phyloP scores from a whole-genome alignment of 2,797 vertebrate genomes.

The Ctenopoma kingsleyae region DNA sequence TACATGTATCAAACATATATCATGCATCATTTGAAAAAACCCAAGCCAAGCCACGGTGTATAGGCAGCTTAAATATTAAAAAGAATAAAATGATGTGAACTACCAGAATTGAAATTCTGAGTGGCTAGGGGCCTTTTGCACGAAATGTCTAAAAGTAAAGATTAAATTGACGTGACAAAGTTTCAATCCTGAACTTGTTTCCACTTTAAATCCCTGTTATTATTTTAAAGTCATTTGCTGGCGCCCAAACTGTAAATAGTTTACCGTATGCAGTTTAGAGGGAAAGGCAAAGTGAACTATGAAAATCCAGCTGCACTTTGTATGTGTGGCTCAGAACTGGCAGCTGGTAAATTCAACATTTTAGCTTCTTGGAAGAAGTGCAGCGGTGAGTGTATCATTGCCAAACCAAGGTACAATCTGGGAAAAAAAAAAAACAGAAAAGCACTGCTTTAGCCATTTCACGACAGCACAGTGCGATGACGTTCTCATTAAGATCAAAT shows the following conservation, averaged over 20 bases:
- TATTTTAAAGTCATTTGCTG: conserved; percentile 58
- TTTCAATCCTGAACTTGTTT: conserved; percentile 47
- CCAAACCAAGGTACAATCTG: conserved; percentile 36
- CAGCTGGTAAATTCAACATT: conserved; percentile 54
- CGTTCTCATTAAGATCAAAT: conserved; percentile 60
- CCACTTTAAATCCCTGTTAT: conserved; percentile 56
- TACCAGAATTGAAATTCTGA: background rate
- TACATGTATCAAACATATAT: background rate
- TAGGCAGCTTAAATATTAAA: background rate
- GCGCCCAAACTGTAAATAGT: conserved; percentile 60
- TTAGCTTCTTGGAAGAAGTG: conserved; percentile 55
- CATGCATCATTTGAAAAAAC: background rate
- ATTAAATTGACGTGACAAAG: conserved; percentile 41
- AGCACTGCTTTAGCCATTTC: conserved; percentile 15
- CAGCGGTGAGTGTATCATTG: conserved; percentile 41
- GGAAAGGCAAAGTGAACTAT: conserved; percentile 35
- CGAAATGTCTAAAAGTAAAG: conserved; percentile 13
- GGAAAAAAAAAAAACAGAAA: background rate
- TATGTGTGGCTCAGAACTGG: conserved; percentile 44
- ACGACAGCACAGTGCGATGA: conserved; percentile 39
- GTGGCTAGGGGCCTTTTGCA: background rate
- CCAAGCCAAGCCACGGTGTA: background rate
- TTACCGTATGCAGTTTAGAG: conserved; percentile 37
- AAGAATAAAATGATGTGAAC: background rate
- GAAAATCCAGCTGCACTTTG: conserved; percentile 54